Evolutionary conservation across 2,797 vertebrate species (phyloP).

Genomic region (Rhinichthys osculus): DNA sequence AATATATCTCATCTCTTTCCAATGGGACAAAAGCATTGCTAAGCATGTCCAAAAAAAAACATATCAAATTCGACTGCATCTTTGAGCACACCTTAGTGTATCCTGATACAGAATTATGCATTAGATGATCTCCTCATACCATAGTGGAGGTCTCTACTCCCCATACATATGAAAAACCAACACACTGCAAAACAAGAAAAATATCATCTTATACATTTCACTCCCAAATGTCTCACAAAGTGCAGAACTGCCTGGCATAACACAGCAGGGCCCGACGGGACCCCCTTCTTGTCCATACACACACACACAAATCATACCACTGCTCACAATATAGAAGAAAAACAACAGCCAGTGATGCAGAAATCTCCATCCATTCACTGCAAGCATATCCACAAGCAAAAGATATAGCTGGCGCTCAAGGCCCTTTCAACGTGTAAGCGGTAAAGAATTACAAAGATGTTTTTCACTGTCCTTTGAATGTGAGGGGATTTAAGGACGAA

Average conservation of each 20-base stretch:
- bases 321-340: conserved; percentile 29
- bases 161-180: neutral
- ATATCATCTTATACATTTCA: neutral
- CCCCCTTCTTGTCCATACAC: conserved; percentile 2
- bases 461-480: conserved; percentile 32
- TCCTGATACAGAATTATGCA: conserved; percentile 10
- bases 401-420: neutral
- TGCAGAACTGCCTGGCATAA: conserved; percentile 22
- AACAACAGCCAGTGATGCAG: conserved; percentile 14
- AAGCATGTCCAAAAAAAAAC: neutral
- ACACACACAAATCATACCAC: conserved; percentile 1
- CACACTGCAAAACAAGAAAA: conserved; percentile 19
- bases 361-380: conserved; percentile 19
- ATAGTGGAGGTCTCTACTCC: neutral
- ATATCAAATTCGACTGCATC: conserved; percentile 1
- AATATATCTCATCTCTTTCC: neutral
- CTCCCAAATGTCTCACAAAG: conserved; percentile 27
- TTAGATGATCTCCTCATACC: neutral
- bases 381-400: conserved; percentile 18
- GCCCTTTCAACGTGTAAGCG: conserved; percentile 6
- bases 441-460: conserved; percentile 32
- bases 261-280: conserved; percentile 21
- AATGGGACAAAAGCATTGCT: neutral
- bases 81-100: too few species aligned
- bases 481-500: conserved; percentile 44